Evolutionary conservation across 2,113 vertebrate genomes (phyloP), one percentile per base, ranked within the genome.

Genomic region (Grus americana): DNA sequence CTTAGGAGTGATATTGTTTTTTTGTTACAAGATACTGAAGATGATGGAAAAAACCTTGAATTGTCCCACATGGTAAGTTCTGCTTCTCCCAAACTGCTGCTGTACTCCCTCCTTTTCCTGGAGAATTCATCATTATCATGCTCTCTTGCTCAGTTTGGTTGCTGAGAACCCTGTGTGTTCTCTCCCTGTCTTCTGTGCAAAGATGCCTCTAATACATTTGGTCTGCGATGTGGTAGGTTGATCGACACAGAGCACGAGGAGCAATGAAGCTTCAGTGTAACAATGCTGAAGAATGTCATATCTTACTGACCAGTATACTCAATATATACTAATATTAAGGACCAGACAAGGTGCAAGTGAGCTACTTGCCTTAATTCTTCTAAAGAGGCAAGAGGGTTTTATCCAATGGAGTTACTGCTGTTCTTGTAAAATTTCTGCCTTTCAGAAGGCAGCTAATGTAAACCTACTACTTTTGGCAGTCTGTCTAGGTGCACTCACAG

Each of bases 1-100:
- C 19, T 36, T 40, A 68, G 22, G 36, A 52, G 15, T 0, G 0
- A 36, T 1, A 1, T 32, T 0, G 0, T 1, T 12, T 36, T 42
- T 78, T 70, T 57, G 17, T 71, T 78, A 32, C 0, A 0, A 86
- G 32, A 24, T 47, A 26, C 6, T 65, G 26, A 58, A 29, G 44
- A 22, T 17, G 18, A 36, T 66, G 27, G 34, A 47, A 46, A 62
- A 46, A 73, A 6, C 11, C 3, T 73, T 54, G 19, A 40, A 17
- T 40, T 46, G 32, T 73, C 20, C 38, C 38, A 46, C 23, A 5
- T 66, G 23, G 10, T 61, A 67, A 17, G 3, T 73, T 66, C 27
- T 79, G 12, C 58, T 38, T 59, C 27, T 79, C 27, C 18, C 36
- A 46, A 5, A 46, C 32, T 19, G 13, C 10, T 79, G 11, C 26